Evolutionary conservation across 2,888 invertebrate genomes (phyloP), one percentile per base, ranked within the genome.

Genomic region (Melieria crassipennis): DNA sequence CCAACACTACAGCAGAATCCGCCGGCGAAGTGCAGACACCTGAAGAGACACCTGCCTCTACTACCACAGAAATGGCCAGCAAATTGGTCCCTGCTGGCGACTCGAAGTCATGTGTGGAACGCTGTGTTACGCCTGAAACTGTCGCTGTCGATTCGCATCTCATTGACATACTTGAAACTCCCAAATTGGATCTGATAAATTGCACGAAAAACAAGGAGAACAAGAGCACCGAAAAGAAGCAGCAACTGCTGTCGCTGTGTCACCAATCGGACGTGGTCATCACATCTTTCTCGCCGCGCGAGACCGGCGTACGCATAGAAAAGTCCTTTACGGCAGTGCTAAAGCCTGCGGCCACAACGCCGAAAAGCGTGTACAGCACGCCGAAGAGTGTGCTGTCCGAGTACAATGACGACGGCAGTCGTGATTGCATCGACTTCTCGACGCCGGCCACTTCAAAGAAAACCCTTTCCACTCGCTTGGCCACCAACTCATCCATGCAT

Each of bases 241-340:
- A 68, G 11, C 63, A 69, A 57, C 47, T 73, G 45, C 61, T 75
- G 10, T 67, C 70, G 42, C 66, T 73, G 65, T 77, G 76, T 57
- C 75, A 79, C 30, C 80, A 77, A 30, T 86, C 86, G 3, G 85
- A 84, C 65, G 75, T 84, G 42, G 81, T 83, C 10, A 80, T 85
- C 45, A 86, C 86, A 4, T 86, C 86, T 0, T 86, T 81, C 75
- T 85, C 86, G 9, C 86, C 86, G 0, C 81, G 82, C 4, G 79
- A 82, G 72, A 80, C 81, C 0, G 83, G 83, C 10, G 79, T 83
- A 5, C 82, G 79, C 60, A 77, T 78, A 55, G 81, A 83, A 67
- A 83, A 82, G 66, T 84, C 86, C 0, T 86, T 84, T 67, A 82
- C 83, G 3, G 72, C 79, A n/a, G 71, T 86, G n/a, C 6, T 75